Percentiles rank a stretch among this genome's conserved stretches.
Conservation (phyloP, 2,797 vertebrate species). For the Macropus fuliginosus region DNA sequence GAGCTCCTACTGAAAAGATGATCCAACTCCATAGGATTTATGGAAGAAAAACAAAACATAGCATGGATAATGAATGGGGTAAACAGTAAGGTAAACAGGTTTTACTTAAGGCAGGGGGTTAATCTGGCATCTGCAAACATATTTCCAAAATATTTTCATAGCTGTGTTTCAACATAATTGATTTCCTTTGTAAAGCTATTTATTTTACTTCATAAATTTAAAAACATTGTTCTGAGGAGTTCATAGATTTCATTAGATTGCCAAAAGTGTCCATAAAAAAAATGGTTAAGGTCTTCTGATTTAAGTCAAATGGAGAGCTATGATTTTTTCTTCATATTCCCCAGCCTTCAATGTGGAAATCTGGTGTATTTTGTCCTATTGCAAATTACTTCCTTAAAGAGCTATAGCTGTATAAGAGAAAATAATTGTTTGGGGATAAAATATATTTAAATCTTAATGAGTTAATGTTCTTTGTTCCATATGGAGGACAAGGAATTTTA, state of each 20-base stretch:
- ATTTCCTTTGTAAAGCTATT: neutral
- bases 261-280: neutral
- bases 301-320: neutral
- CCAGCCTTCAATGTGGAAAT: neutral
- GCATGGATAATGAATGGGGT: neutral
- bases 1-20: constrained; percentile 39
- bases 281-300: neutral
- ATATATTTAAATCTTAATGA: neutral
- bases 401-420: neutral
- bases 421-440: neutral
- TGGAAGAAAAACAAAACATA: neutral
- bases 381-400: neutral
- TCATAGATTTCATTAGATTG: neutral
- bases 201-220: neutral
- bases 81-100: constrained; percentile 8
- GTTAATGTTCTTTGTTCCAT: neutral
- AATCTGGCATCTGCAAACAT: neutral
- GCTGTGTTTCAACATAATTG: neutral
- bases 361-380: neutral
- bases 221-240: constrained; percentile 34
- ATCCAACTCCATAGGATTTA: constrained; percentile 7
- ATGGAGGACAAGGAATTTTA: neutral
- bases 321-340: neutral
- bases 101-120: neutral
- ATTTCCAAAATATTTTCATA: neutral